Percentiles rank a stretch among this genome's conserved stretches.
Conservation (phyloP, 2,888 invertebrate genomes). For the Sinotaia quadrata region DNA sequence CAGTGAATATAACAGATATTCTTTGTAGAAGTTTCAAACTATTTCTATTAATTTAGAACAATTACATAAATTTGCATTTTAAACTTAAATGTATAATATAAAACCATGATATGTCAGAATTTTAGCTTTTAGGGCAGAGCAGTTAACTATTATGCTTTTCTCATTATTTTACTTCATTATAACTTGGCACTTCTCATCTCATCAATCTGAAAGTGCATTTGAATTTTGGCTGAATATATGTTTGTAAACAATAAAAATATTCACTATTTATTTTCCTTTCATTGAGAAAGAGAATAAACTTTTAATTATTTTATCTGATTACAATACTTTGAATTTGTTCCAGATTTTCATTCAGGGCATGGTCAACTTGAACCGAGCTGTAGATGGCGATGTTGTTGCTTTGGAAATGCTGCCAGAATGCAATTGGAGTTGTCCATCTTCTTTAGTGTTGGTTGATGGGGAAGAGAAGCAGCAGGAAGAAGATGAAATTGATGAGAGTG, state of each 20-base stretch:
- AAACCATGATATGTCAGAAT: too few relatives aligned
- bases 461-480: slow-evolving; percentile 72
- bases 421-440: slow-evolving; percentile 93
- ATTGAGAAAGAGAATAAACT: background rate
- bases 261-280: too few relatives aligned
- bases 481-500: slow-evolving; percentile 40
- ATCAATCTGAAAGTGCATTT: background rate
- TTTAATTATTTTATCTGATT: too few relatives aligned
- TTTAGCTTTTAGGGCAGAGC: too few relatives aligned
- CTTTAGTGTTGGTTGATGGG: slow-evolving; percentile 73
- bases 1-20: too few relatives aligned
- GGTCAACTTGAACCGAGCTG: slow-evolving; percentile 84
- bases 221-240: background rate
- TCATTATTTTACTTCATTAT: too few relatives aligned
- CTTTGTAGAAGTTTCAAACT: too few relatives aligned
- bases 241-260: background rate
- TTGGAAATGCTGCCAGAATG: slow-evolving; percentile 88
- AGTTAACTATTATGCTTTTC: too few relatives aligned
- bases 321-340: background rate
- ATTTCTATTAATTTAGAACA: too few relatives aligned
- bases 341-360: slow-evolving; percentile 69
- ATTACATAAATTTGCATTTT: too few relatives aligned
- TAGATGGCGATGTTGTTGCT: slow-evolving; percentile 95
- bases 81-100: too few relatives aligned
- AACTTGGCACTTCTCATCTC: too few relatives aligned